These are phyloP conservation scores for Willisornis vidua DNA, from an alignment of 2,113 vertebrate species.

Conservation along the genomic window DNA sequence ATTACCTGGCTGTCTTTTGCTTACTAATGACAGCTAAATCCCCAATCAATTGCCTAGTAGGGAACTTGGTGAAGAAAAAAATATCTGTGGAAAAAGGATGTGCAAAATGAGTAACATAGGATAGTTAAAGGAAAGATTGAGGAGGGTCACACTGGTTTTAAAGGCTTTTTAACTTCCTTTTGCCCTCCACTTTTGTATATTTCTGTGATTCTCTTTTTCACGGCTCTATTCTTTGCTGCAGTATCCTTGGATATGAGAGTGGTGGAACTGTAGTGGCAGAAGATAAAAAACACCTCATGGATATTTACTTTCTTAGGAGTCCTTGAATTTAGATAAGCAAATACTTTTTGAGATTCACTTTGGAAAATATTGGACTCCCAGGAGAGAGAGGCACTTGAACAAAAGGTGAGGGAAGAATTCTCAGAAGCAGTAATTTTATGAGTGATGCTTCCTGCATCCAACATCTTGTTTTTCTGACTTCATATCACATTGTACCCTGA, in stretches of 20 bases:
- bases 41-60: conserved; percentile 36
- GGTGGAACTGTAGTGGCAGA: background rate
- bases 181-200: background rate
- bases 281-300: background rate
- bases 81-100: background rate
- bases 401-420: background rate
- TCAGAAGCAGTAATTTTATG: background rate
- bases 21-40: conserved; percentile 42
- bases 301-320: background rate
- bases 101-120: background rate
- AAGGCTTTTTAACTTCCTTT: background rate
- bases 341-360: background rate
- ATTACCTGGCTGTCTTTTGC: conserved; percentile 62
- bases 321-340: background rate
- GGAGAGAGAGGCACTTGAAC: background rate
- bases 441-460: background rate
- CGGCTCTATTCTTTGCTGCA: background rate
- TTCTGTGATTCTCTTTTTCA: background rate
- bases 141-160: background rate
- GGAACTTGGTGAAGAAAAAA: background rate
- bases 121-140: background rate
- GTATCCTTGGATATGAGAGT: background rate
- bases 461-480: background rate
- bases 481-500: background rate
- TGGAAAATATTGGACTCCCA: background rate